Conservation (phyloP, 2,888 invertebrate species). For the Ferdinandea cuprea region DNA sequence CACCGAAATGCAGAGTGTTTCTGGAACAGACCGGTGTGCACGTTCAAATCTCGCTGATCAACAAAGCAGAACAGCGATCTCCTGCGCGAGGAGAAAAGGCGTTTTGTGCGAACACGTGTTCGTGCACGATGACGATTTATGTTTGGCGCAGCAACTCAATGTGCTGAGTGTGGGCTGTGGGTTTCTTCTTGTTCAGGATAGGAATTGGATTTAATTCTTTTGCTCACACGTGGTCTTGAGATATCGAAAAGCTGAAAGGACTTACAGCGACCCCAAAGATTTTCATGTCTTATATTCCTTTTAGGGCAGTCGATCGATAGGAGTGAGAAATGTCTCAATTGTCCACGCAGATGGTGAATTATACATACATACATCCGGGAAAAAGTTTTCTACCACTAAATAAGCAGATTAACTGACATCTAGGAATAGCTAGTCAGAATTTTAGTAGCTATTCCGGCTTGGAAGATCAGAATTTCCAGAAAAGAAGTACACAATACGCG, state of each 20-base stretch:
- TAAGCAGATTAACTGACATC: too few relatives aligned
- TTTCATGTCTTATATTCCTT: too few relatives aligned
- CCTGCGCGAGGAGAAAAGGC: constrained; percentile 28
- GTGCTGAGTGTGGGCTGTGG: constrained; percentile 34
- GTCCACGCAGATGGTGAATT: too few relatives aligned
- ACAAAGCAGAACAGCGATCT: constrained; percentile 47
- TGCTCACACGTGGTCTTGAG: not conserved
- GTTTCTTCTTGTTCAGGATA: constrained; percentile 30
- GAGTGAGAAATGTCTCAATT: not conserved
- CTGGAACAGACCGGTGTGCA: constrained; percentile 60
- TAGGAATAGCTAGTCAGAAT: too few relatives aligned
- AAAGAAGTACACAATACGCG: too few relatives aligned
- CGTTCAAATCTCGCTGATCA: constrained; percentile 46
- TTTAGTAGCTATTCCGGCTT: too few relatives aligned
- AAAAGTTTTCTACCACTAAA: too few relatives aligned
- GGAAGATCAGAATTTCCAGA: too few relatives aligned
- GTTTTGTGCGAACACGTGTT: constrained; percentile 68
- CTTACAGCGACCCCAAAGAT: not conserved
- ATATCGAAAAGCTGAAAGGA: not conserved
- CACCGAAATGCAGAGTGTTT: constrained; percentile 38
- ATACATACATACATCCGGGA: too few relatives aligned
- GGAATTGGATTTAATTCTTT: constrained; percentile 19
- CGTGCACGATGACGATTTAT: constrained; percentile 44
- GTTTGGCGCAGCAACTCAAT: constrained; percentile 3
- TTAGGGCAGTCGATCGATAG: not conserved